Conservation (phyloP, 1,140 invertebrate species). For the Macrosteles quadrilineatus region DNA sequence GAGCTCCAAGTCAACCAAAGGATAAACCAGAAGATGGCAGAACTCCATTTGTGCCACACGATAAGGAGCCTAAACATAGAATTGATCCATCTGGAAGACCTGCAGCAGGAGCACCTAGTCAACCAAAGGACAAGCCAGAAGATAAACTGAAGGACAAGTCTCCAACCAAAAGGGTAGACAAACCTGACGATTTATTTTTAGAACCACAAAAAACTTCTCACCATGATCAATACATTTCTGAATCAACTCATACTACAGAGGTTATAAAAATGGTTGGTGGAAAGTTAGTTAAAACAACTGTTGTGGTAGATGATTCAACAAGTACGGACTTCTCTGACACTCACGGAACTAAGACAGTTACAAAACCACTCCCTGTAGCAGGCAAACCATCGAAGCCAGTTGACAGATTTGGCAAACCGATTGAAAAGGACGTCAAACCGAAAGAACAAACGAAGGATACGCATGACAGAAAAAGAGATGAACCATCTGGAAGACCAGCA, state of each 20-base stretch:
- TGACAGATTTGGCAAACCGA: constrained; percentile 12
- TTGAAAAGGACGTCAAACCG: background rate
- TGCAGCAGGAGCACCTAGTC: constrained; percentile 5
- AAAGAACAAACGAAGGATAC: background rate
- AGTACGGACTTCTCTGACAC: background rate
- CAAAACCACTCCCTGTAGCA: constrained; percentile 10
- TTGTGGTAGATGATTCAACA: constrained; percentile 7
- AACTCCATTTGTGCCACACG: background rate
- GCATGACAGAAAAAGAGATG: background rate
- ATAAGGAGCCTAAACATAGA: background rate
- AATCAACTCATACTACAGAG: background rate
- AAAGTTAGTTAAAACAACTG: constrained; percentile 33
- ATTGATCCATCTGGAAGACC: background rate
- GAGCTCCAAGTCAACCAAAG: background rate
- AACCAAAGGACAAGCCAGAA: constrained; percentile 2
- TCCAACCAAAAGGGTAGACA: background rate
- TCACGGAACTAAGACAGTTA: background rate
- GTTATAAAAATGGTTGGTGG: constrained; percentile 38
- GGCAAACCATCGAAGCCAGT: constrained; percentile 24
- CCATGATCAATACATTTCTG: background rate
- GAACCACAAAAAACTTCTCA: background rate
- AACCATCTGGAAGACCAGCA: background rate
- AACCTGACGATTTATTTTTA: constrained; percentile 11
- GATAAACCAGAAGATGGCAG: constrained; percentile 1
- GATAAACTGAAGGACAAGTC: background rate